Base-by-base conservation (phyloP, 1,140 invertebrate species). In the Drosophila arawakana region DNA sequence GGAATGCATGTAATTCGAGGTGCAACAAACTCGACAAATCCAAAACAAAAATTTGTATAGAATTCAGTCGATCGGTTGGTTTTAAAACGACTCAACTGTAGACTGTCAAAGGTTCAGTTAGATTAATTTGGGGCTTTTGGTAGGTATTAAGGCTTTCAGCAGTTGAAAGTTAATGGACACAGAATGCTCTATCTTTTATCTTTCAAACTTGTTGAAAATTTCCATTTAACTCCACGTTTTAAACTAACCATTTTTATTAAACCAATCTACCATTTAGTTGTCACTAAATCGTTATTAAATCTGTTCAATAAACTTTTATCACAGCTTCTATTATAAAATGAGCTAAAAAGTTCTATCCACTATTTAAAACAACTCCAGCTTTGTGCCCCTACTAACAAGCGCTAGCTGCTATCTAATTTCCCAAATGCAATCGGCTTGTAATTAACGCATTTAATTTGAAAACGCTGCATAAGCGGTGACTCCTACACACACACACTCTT, bases 1-100 rank as follows among this genome's bases (percentile, higher is more conserved):
- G 69, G 81, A 83, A 84, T 83, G 80, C 63, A 58, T 76, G 76
- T 67, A 66, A 82, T 83, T 79, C 15, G 39, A 79, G 66, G 66
- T 66, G 76, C 18, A 35, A 54, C 50, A 54, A 54, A 52, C 13
- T 7, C 15, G n/a, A 10, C 13, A 37, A 18, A 10, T 50, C 41
- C 11, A 9, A 52, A 13, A 34, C 25, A 52, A 34, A 52, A 34
- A 52, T 54, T 30, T 34, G 34, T 11, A 52, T 30, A 50, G 21
- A 50, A 30, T 25, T 50, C 47, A 25, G 21, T 50, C 47, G n/a
- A 18, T 50, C 25, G 21, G 47, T 50, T 50, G 11, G 3, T 8
- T 52, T 52, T 7, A 2, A 30, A 52, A 30, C 25, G 49, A 52
- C 41, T 13, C 11, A 11, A n/a, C 25, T 30, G 0, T 30, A 0